Base-by-base conservation (phyloP, 2,888 invertebrate species). In the Leucophora obtusa region DNA sequence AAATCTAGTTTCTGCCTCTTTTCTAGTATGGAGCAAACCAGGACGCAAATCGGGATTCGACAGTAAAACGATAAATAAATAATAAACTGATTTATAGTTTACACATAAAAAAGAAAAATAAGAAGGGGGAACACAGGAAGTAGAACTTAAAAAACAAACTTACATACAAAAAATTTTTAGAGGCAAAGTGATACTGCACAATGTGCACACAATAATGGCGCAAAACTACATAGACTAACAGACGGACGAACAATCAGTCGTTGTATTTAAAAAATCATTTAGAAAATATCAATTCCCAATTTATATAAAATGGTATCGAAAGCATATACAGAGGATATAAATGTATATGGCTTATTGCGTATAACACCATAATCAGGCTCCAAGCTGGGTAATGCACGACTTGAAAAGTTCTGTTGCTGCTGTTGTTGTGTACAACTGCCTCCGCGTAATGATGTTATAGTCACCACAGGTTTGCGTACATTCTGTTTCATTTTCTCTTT, bases 401-500 rank as follows among this genome's bases (percentile, higher is more conserved):
- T 84, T 9, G 85, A 75, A 73, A 88, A 90, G 9, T 60, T 77
- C 2, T 78, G 76, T 24, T 84, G 83, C 21, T 84, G 84, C 14
- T 73, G 58, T 10, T 58, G 68, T 17, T 70, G 15, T 28, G 53
- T 47, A 21, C 54, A 33, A 81, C 83, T 15, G 56, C 78, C 35
- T 79, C 83, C 18, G 56, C 79, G 58, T 69, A 18, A 18, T 79
- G 84, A n/a, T 83, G 83, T 11, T 3, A 69, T 60, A 15, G 74
- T 21, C 15, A 72, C 56, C 9, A 78, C 63, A 3, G 85, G 84
- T 54, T 89, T 90, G 5, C 90, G 87, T 3, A 86, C 84, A 84
- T 90, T 90, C 54, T 88, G 86, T 69, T 87, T 88, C 91, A 91
- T 91, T 69, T 90, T 90, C 78, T 91, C 90, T 78, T 91, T 91